Percentiles rank a stretch among this genome's conserved stretches.
Evolutionary conservation across 1,140 invertebrate genomes (phyloP).

Genomic region (Bathynomus jamesi): DNA sequence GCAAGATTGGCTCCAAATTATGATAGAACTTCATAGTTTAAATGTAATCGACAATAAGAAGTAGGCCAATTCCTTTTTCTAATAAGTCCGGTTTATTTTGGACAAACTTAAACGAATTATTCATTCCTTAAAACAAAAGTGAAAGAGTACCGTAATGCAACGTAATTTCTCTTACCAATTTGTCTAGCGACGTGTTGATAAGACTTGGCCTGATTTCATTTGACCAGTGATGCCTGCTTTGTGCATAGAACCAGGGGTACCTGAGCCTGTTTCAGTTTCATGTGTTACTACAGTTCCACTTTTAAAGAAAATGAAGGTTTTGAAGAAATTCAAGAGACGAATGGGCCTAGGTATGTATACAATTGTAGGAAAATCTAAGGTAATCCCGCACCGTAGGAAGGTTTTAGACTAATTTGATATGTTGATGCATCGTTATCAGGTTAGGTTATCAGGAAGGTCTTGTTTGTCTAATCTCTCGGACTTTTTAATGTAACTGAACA

Average conservation of each 20-base stretch:
- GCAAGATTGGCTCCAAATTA: too few relatives aligned
- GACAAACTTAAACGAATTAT: too few relatives aligned
- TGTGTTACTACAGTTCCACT: conserved; percentile 31
- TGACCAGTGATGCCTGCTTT: conserved; percentile 31
- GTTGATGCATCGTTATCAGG: too few relatives aligned
- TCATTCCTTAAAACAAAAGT: too few relatives aligned
- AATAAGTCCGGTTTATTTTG: neutral
- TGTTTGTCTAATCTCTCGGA: too few relatives aligned
- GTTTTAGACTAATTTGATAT: too few relatives aligned
- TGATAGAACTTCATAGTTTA: neutral
- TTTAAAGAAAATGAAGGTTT: conserved; percentile 50
- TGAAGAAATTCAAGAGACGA: conserved; percentile 52
- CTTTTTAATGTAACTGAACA: too few relatives aligned
- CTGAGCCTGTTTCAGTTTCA: conserved; percentile 27
- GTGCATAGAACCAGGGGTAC: conserved; percentile 25
- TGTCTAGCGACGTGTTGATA: neutral
- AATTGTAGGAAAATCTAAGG: too few relatives aligned
- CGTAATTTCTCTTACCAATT: neutral
- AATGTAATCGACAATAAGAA: neutral
- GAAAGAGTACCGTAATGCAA: too few relatives aligned
- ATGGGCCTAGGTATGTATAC: conserved; percentile 53
- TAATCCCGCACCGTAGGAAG: too few relatives aligned
- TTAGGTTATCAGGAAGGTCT: too few relatives aligned
- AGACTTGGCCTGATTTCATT: neutral
- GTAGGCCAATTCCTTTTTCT: neutral